Conservation (phyloP, 1,140 invertebrate species). For the Myzus persicae region DNA sequence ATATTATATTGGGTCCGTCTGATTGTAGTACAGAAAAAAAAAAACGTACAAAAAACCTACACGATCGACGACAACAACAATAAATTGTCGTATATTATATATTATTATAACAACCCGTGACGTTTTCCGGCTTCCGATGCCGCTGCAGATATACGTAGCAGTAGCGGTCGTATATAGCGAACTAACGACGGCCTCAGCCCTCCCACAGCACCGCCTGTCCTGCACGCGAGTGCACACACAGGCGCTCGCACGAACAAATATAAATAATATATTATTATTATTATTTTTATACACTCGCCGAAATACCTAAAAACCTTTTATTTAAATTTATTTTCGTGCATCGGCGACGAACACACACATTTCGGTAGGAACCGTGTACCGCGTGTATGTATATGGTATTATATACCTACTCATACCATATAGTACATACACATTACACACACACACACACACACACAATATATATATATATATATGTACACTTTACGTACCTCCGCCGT, state of each 20-base stretch:
- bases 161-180: background rate
- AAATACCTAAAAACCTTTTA: background rate
- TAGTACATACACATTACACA: too few relatives aligned
- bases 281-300: background rate
- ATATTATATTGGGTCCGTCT: background rate
- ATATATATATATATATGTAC: too few relatives aligned
- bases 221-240: background rate
- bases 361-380: background rate
- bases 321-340: background rate
- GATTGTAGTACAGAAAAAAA: background rate
- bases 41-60: background rate
- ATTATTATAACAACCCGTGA: background rate
- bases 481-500: background rate
- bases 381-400: background rate
- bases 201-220: background rate
- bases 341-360: background rate
- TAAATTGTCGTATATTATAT: background rate
- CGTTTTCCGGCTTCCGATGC: background rate
- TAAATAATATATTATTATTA: slow-evolving; percentile 3
- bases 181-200: background rate
- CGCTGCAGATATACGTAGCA: background rate
- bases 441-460: too few relatives aligned
- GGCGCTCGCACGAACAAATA: background rate
- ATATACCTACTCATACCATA: too few relatives aligned
- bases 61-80: background rate